Conservation (phyloP, 92 coral and sea anemone species). For the Actinernus sp. region DNA sequence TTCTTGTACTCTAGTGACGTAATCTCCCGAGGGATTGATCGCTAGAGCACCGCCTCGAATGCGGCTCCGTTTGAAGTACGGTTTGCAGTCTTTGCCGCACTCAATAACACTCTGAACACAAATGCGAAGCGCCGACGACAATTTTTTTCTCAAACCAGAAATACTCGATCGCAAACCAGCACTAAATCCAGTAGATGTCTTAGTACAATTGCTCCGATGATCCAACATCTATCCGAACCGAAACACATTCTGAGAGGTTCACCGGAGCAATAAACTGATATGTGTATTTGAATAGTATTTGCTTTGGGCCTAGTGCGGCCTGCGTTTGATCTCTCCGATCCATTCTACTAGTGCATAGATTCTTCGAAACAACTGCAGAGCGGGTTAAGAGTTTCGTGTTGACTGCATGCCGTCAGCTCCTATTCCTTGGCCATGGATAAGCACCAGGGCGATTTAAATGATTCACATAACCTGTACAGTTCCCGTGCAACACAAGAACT, state of each 20-base stretch:
- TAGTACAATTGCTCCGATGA: too few relatives aligned
- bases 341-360: slow-evolving; percentile 80
- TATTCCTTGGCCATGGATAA: slow-evolving; percentile 68
- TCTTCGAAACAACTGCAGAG: slow-evolving; percentile 75
- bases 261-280: slow-evolving; percentile 91
- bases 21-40: slow-evolving; percentile 98
- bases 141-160: slow-evolving; percentile 56
- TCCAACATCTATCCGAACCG: too few relatives aligned
- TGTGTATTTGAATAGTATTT: slow-evolving; percentile 98
- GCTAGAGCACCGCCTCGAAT: slow-evolving; percentile 95
- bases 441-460: slow-evolving; percentile 36
- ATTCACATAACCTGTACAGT: slow-evolving; percentile 37
- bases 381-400: slow-evolving; percentile 62
- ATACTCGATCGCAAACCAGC: slow-evolving; percentile 30
- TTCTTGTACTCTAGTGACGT: slow-evolving; percentile 92
- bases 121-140: slow-evolving; percentile 87
- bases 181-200: slow-evolving; percentile 12
- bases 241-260: slow-evolving; percentile 78
- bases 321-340: slow-evolving; percentile 97
- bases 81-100: slow-evolving; percentile 88
- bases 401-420: slow-evolving; percentile 73
- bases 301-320: slow-evolving; percentile 98
- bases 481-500: slow-evolving; percentile 61
- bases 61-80: slow-evolving; percentile 96
- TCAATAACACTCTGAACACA: slow-evolving; percentile 94